Conservation (phyloP, 1,140 invertebrate genomes). For the Araneus ventricosus region DNA sequence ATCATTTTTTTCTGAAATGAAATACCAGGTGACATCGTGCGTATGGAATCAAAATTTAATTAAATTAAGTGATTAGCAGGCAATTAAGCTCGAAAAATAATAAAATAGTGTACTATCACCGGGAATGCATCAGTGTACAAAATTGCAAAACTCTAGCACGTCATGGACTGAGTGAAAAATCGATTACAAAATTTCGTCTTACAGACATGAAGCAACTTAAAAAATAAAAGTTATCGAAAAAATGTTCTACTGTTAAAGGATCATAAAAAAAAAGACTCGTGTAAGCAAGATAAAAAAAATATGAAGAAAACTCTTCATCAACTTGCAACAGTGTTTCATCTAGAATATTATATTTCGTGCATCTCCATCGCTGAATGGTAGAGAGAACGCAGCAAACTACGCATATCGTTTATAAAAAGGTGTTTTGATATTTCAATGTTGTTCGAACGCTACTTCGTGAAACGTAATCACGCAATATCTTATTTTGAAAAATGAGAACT, state of each 20-base stretch:
- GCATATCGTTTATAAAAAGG: background rate
- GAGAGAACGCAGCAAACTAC: background rate
- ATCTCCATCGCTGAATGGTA: background rate
- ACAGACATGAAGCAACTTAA: too few species aligned
- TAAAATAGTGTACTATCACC: too few species aligned
- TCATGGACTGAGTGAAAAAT: too few species aligned
- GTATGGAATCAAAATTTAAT: too few species aligned
- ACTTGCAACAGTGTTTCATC: background rate
- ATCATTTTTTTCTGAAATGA: too few species aligned
- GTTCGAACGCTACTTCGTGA: background rate
- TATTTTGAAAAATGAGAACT: slow-evolving; percentile 8
- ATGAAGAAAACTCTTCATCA: background rate
- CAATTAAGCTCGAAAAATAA: too few species aligned
- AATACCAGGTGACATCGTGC: too few species aligned
- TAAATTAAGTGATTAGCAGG: too few species aligned
- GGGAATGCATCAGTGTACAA: too few species aligned
- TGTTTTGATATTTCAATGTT: background rate
- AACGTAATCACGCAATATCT: background rate
- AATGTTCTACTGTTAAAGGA: background rate
- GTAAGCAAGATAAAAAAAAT: background rate
- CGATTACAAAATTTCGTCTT: too few species aligned
- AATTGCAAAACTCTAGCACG: too few species aligned
- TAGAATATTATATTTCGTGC: background rate
- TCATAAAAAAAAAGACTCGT: background rate
- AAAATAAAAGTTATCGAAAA: too few species aligned